Evolutionary conservation across 2,113 vertebrate species (phyloP), one percentile per base, ranked within the genome.

Genomic region (Chaenocephalus aceratus): DNA sequence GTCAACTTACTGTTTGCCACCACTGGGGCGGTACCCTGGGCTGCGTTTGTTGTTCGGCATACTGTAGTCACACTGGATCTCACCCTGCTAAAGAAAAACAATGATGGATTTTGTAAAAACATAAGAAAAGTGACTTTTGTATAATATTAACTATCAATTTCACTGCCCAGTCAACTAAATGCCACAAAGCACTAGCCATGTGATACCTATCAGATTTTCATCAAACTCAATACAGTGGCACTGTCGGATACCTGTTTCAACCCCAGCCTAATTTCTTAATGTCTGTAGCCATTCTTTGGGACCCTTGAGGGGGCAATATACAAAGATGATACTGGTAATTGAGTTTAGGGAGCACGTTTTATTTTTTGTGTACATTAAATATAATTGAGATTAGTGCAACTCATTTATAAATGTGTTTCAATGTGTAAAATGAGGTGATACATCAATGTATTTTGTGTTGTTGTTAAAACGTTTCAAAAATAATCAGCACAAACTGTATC

Each of bases 41-140:
- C 89, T 96, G 87, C 91, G 90, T 79, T 91, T 95, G 18, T 92
- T 80, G 0, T 88, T 84, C 2, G 96, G 95, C 96, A 97, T 97
- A 12, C 23, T 82, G 83, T 64, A 46, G 36, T 77, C 34, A 68
- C 51, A 48, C 21, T 66, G 36, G 8, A 44, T 41, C 7, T 45
- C 11, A 51, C 14, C 57, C 79, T 85, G 56, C 10, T 30, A 53
- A 36, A 65, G 76, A n/a, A 18, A 65, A 14, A 69, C 0, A 49
- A 36, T 0, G 36, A 10, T 3, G n/a, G 15, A 59, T 15, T 45
- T 77, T 6, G 11, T 1, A 21, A 30, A 30, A 14, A 60, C 18
- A 56, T 3, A 49, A 72, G 5, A 52, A 26, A 30, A 11, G 9
- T 26, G 26, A n/a, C 45, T 45, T 54, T 30, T 44, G 10, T 54